These are phyloP conservation scores for Phacellophora camtschatica DNA, from an alignment of 30 jellyfish, hydroid and myxozoan species.

Conservation along the genomic window DNA sequence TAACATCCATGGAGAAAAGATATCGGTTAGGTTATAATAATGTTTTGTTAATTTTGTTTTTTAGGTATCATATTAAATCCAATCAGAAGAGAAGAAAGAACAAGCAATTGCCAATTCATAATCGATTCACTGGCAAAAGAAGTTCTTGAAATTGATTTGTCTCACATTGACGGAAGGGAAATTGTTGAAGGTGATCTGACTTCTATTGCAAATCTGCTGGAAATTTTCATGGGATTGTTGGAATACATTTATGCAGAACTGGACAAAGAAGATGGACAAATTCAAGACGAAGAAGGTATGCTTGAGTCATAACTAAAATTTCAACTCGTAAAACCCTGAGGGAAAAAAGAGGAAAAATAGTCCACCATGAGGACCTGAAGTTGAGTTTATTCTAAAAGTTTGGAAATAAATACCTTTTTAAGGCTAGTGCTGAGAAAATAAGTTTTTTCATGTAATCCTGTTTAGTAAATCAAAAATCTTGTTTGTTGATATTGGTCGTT, in stretches of 20 bases:
- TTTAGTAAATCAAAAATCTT: too few relatives aligned
- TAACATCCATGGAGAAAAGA: too few relatives aligned
- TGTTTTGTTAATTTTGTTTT: neutral
- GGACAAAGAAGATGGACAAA: conserved; percentile 39
- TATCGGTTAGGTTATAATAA: too few relatives aligned
- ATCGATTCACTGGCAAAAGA: conserved; percentile 88
- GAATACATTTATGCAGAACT: conserved; percentile 79
- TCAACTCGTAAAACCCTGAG: too few relatives aligned
- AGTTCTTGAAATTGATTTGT: conserved; percentile 83
- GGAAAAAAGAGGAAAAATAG: too few relatives aligned
- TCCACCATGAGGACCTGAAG: too few relatives aligned
- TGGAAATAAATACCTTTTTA: too few relatives aligned
- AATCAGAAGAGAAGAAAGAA: conserved; percentile 39
- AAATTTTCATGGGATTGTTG: conserved; percentile 78
- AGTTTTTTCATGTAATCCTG: too few relatives aligned
- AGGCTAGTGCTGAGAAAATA: too few relatives aligned
- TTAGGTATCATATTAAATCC: conserved; percentile 8
- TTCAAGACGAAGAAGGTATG: neutral
- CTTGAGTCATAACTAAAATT: neutral
- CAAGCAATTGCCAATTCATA: conserved; percentile 80
- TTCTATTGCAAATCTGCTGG: conserved; percentile 71
- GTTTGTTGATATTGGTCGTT: too few relatives aligned
- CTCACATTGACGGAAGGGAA: conserved; percentile 84
- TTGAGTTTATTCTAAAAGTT: too few relatives aligned
- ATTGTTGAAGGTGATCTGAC: conserved; percentile 53